These are phyloP conservation scores for Clinocottus analis DNA, from an alignment of 2,113 vertebrate species.

Conservation along the genomic window DNA sequence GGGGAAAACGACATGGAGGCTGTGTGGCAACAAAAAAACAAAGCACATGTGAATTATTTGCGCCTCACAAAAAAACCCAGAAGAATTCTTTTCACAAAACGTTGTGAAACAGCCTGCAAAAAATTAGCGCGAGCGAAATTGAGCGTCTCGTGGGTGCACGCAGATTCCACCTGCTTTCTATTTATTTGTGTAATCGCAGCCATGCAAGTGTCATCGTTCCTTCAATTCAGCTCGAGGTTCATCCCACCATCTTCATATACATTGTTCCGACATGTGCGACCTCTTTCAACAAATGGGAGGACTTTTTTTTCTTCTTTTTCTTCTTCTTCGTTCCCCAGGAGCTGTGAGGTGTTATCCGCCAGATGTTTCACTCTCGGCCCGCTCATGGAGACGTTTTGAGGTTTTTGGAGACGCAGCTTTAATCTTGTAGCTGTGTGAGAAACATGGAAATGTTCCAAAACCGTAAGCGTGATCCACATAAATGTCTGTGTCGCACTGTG, in stretches of 20 bases:
- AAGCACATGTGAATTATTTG: conserved; percentile 33
- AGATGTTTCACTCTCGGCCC: conserved; percentile 72
- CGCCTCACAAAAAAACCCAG: conserved; percentile 46
- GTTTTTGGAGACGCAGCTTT: conserved; percentile 34
- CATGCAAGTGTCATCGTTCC: conserved; percentile 74
- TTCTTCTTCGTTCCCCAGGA: conserved; percentile 34
- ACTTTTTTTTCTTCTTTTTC: no score
- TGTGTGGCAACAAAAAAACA: conserved; percentile 31
- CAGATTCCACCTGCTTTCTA: conserved; percentile 76
- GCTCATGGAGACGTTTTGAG: conserved; percentile 44
- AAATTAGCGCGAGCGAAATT: conserved; percentile 61
- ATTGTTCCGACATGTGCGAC: conserved; percentile 70
- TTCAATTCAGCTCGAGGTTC: conserved; percentile 57
- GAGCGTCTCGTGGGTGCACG: conserved; percentile 48
- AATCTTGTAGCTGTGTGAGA: conserved; percentile 49
- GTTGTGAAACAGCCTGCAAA: conserved; percentile 44
- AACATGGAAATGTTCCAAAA: conserved; percentile 65
- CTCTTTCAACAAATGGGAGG: conserved; percentile 38
- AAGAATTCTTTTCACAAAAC: conserved; percentile 22
- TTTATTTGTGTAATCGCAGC: conserved; percentile 74
- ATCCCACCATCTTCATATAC: conserved; percentile 61
- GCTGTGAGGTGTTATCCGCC: conserved; percentile 69
- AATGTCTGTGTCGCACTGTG: conserved; percentile 64
- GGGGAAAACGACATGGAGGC: conserved; percentile 4
- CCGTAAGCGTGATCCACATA: conserved; percentile 57